These are phyloP conservation scores for Homarus gammarus DNA, from an alignment of 2,888 invertebrate genomes.

Conservation along the genomic window DNA sequence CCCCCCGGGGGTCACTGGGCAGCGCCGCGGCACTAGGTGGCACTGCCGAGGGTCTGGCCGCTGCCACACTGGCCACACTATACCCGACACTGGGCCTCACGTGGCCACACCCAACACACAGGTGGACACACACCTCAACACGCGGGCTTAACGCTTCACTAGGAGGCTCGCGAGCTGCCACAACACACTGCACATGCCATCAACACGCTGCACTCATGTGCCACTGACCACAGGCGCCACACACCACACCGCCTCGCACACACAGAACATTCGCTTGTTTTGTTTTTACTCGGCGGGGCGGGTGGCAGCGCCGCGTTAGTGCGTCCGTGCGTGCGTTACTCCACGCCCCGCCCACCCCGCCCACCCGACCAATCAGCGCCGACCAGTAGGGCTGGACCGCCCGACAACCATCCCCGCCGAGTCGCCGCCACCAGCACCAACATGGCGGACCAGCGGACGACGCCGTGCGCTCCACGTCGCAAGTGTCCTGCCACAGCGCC, in stretches of 20 bases:
- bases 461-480: constrained; percentile 20
- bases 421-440: constrained; percentile 51
- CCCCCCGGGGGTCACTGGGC: constrained; percentile 12
- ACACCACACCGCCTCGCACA: constrained; percentile 65
- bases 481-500: constrained; percentile 5
- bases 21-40: constrained; percentile 33
- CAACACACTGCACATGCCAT: constrained; percentile 59
- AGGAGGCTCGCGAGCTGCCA: constrained; percentile 33
- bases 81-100: constrained; percentile 34
- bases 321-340: constrained; percentile 47
- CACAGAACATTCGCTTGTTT: constrained; percentile 68
- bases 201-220: constrained; percentile 50
- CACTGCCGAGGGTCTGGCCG: constrained; percentile 36
- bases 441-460: constrained; percentile 54
- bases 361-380: constrained; percentile 40
- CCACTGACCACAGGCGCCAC: constrained; percentile 64
- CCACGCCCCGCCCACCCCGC: constrained; percentile 32
- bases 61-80: constrained; percentile 32
- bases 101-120: constrained; percentile 14
- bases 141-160: constrained; percentile 29
- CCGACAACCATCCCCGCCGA: constrained; percentile 19
- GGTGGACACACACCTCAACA: not conserved
- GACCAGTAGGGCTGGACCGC: constrained; percentile 14
- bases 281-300: constrained; percentile 61
- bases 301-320: constrained; percentile 55